phyloP scores from a whole-genome alignment of 2,113 vertebrate genomes.

The Embiotoca jacksoni region DNA sequence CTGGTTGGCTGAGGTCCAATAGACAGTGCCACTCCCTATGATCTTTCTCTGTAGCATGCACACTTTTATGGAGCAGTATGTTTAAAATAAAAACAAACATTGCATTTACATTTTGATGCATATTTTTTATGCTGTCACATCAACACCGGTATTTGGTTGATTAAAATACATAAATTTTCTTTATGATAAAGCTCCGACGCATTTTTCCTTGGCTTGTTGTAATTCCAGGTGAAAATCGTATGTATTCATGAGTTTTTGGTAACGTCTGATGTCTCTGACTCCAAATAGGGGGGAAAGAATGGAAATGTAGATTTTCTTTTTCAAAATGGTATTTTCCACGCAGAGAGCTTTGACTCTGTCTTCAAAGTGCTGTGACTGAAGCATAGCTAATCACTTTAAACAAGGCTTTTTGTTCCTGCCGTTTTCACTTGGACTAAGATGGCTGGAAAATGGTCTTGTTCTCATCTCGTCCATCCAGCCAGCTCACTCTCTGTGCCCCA shows the following conservation, averaged over 20 bases:
- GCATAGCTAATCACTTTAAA: constrained; percentile 70
- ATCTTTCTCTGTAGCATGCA: background rate
- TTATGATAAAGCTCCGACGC: background rate
- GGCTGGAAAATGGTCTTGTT: constrained; percentile 53
- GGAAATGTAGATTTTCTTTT: constrained; percentile 42
- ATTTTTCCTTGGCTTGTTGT: background rate
- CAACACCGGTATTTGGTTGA: background rate
- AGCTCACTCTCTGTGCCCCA: constrained; percentile 2
- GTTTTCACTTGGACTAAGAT: constrained; percentile 51
- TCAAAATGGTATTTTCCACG: constrained; percentile 50
- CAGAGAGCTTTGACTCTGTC: constrained; percentile 47
- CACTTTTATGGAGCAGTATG: no score
- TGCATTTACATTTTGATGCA: constrained; percentile 1
- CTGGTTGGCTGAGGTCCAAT: constrained; percentile 62
- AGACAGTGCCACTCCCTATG: constrained; percentile 16
- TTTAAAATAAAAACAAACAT: background rate
- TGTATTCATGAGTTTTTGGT: constrained; percentile 21
- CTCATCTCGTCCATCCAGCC: constrained; percentile 33
- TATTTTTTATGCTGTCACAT: constrained; percentile 10
- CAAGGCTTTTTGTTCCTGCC: constrained; percentile 67
- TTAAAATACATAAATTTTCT: background rate
- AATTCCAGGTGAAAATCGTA: constrained; percentile 27
- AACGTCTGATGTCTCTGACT: constrained; percentile 9
- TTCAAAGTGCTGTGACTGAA: constrained; percentile 72
- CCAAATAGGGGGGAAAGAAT: constrained; percentile 25